A percentile compares a stretch with the other conserved stretches of the same genome.
These are phyloP conservation scores for Eupithecia inturbata DNA, from an alignment of 2,888 invertebrate genomes.

Conservation along the genomic window DNA sequence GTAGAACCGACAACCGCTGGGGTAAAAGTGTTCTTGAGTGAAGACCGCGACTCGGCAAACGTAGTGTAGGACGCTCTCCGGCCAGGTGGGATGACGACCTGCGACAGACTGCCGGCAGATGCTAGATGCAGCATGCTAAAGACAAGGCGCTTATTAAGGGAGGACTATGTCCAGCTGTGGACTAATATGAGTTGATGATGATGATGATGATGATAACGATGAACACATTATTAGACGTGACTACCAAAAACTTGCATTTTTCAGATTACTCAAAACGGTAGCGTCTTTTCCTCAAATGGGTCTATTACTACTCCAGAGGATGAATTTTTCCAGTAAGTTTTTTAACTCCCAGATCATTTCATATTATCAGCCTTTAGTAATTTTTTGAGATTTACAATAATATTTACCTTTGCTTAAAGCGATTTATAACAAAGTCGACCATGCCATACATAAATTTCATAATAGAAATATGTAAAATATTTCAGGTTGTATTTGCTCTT, in stretches of 20 bases:
- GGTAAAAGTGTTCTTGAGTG: too few relatives aligned
- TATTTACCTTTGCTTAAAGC: too few relatives aligned
- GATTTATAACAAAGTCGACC: neutral
- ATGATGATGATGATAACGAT: neutral
- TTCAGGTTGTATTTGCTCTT: neutral
- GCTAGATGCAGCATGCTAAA: too few relatives aligned
- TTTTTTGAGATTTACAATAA: neutral
- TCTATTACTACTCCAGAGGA: conserved; percentile 88
- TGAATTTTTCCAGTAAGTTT: conserved; percentile 92
- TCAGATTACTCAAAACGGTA: conserved; percentile 73
- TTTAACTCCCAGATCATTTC: neutral
- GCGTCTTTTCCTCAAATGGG: conserved; percentile 60
- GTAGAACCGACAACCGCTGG: too few relatives aligned
- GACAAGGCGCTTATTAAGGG: too few relatives aligned
- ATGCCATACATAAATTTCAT: too few relatives aligned
- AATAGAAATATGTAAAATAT: neutral
- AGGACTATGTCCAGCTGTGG: too few relatives aligned
- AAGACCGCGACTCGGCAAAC: too few relatives aligned
- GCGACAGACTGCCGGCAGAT: too few relatives aligned
- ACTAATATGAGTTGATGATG: too few relatives aligned
- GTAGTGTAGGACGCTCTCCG: too few relatives aligned
- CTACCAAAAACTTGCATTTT: conserved; percentile 41
- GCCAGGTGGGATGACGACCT: too few relatives aligned
- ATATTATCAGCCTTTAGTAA: neutral
- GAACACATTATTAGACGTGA: neutral